Evolutionary conservation across 2,797 vertebrate species (phyloP).

Genomic region (Harpagifer antarcticus): DNA sequence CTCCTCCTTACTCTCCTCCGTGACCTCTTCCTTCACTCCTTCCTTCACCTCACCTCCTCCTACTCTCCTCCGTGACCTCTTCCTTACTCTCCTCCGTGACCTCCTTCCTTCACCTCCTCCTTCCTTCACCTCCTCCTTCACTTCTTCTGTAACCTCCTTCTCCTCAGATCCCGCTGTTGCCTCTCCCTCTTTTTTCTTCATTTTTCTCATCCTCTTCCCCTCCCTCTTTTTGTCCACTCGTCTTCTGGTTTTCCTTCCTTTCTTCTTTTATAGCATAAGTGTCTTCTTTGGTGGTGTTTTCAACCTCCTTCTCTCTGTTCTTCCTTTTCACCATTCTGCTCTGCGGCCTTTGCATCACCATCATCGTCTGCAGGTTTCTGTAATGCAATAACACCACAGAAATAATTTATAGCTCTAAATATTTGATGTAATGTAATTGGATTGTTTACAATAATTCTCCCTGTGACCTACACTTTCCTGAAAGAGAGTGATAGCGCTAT

Average conservation of each 20-base stretch:
- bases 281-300: conserved; percentile 44
- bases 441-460: conserved; percentile 12
- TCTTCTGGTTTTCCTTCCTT: conserved; percentile 21
- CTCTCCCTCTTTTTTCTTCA: conserved; percentile 28
- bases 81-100: conserved; percentile 16
- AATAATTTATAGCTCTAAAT: conserved; percentile 33
- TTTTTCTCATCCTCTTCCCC: conserved; percentile 18
- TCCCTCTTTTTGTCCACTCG: conserved; percentile 31
- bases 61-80: too few species aligned
- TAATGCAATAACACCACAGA: conserved; percentile 77
- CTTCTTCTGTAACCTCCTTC: conserved; percentile 27
- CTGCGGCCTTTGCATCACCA: conserved; percentile 74
- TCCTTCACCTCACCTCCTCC: not conserved
- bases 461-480: conserved; percentile 11
- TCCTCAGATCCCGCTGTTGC: conserved; percentile 23
- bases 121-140: not conserved
- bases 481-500: not conserved
- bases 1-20: conserved; percentile 18
- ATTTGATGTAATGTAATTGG: conserved; percentile 26
- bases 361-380: conserved; percentile 81
- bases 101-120: conserved; percentile 27
- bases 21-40: conserved; percentile 14
- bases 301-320: conserved; percentile 72
- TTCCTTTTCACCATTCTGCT: conserved; percentile 74
- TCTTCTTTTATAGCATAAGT: conserved; percentile 24